Evolutionary conservation across 2,797 vertebrate species (phyloP), one percentile per base, ranked within the genome.

Genomic region (Columba guinea): DNA sequence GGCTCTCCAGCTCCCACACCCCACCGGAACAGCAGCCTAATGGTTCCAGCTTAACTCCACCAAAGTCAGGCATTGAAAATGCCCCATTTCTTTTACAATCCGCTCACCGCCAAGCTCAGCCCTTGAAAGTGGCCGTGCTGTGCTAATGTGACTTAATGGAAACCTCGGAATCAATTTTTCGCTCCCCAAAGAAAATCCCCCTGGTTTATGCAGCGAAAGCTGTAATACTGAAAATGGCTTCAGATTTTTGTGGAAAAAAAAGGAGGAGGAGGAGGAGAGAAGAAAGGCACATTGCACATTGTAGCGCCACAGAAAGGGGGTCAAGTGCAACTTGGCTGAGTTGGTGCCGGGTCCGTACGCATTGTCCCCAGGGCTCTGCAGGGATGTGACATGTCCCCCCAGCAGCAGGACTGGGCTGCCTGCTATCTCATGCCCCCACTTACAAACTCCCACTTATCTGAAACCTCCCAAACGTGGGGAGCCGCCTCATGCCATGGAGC

Each of bases 101-200:
- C 26, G 23, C 82, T 95, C 21, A 3, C 71, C 90, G 96, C 93
- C 96, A 62, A 88, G 95, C 97, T 89, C 93, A 94, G 96, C 96
- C 97, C 94, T 84, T 79, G 89, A 83, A 94, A 93, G 89, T 55
- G 93, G 67, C 87, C 92, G 7, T 97, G 97, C 98, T 98, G 97
- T 96, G 98, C 96, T 98, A 97, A 98, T 97, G 96, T 82, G 95
- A 91, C 96, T 97, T 98, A 97, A 98, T 98, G 97, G 97, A 96
- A 96, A 97, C 97, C 96, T 97, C 39, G 1, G 89, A 96, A 96
- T 96, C 98, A 96, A 96, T 98, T 95, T 95, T 93, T 97, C 90
- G 46, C 96, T 97, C 97, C 97, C 96, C 87, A 89, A 97, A 97
- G 95, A 97, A 97, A 97, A 97, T 94, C 91, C 95, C 94, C 90